A percentile compares a stretch with the other conserved stretches of the same genome.
Conservation (phyloP, 2,888 invertebrate genomes). For the Anaspis maculata region DNA sequence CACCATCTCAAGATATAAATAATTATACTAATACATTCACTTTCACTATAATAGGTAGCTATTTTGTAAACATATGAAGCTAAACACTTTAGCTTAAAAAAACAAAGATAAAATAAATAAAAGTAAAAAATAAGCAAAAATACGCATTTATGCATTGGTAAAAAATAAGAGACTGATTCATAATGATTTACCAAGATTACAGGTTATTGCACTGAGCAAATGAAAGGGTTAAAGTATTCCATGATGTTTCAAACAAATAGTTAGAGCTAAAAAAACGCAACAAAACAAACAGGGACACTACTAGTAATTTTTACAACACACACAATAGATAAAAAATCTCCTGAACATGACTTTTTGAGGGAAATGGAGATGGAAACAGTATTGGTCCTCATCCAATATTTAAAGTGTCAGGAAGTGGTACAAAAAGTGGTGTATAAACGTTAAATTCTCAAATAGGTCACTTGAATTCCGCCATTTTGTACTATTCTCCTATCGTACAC, state of each 20-base stretch:
- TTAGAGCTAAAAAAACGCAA: too few species aligned
- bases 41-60: constrained; percentile 13
- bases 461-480: constrained; percentile 19
- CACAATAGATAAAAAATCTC: too few species aligned
- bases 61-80: constrained; percentile 7
- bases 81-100: constrained; percentile 2
- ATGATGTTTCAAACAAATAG: too few species aligned
- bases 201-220: too few species aligned
- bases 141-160: constrained; percentile 9
- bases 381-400: constrained; percentile 14
- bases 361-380: neutral
- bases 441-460: constrained; percentile 24
- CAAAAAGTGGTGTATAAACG: constrained; percentile 22
- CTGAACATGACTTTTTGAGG: too few species aligned
- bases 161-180: too few species aligned
- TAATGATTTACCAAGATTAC: too few species aligned
- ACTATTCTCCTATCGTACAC: constrained; percentile 13
- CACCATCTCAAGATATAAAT: constrained; percentile 10
- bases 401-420: constrained; percentile 17
- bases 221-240: too few species aligned
- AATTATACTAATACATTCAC: constrained; percentile 15
- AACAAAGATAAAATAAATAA: constrained; percentile 8
- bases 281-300: too few species aligned
- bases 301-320: too few species aligned
- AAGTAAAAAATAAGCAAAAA: constrained; percentile 6